Evolutionary conservation across 2,797 vertebrate genomes (phyloP).

Genomic region (Kryptolebias ocellatus): DNA sequence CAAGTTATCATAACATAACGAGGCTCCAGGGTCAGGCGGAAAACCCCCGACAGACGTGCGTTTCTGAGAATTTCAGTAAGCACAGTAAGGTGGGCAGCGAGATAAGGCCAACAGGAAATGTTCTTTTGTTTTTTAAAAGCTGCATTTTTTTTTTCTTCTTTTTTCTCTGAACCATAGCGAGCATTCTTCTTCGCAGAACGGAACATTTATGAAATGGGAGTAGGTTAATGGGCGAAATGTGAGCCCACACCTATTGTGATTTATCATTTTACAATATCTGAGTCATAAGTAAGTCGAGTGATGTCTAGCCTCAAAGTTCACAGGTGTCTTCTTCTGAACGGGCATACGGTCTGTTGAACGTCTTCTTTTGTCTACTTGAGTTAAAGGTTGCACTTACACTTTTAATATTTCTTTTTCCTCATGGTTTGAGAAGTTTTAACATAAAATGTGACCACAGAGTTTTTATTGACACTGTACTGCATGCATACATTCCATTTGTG

Average conservation of each 20-base stretch:
- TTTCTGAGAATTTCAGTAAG: background rate
- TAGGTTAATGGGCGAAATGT: conserved; percentile 29
- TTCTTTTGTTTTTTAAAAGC: background rate
- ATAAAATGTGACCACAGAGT: background rate
- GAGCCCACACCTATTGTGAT: conserved; percentile 40
- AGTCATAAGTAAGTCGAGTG: conserved; percentile 22
- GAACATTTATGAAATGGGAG: conserved; percentile 46
- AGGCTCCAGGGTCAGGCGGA: conserved; percentile 25
- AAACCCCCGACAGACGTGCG: conserved; percentile 5
- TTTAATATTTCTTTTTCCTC: background rate
- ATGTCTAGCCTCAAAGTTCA: conserved; percentile 18
- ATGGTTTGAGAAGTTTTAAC: background rate
- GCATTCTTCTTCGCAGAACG: conserved; percentile 24
- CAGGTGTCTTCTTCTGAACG: background rate
- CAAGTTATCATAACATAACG: background rate
- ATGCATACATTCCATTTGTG: background rate
- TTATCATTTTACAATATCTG: conserved; percentile 1
- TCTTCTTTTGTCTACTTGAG: conserved; percentile 3
- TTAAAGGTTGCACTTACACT: background rate
- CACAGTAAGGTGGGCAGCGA: conserved; percentile 37
- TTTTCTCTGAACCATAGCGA: conserved; percentile 26
- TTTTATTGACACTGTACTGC: background rate
- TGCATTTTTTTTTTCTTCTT: background rate
- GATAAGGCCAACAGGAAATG: conserved; percentile 19
- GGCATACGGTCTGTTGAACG: conserved; percentile 33